Percentiles rank a stretch among this genome's conserved stretches.
Evolutionary conservation across 2,888 invertebrate genomes (phyloP).

Genomic region (Unio pictorum): DNA sequence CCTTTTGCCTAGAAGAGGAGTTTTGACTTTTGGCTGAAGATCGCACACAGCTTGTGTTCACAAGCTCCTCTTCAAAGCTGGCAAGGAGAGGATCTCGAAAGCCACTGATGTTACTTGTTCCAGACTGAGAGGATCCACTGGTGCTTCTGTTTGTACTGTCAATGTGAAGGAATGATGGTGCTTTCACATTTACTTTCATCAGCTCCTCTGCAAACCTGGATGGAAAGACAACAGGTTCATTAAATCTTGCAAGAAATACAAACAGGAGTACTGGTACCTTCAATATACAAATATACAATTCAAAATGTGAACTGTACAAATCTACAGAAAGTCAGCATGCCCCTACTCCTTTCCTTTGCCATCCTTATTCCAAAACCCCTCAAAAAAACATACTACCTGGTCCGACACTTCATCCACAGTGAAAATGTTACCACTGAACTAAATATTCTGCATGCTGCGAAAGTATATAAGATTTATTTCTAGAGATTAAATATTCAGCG

Average conservation of each 20-base stretch:
- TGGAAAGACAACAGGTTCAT: constrained; percentile 12
- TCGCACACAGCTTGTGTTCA: constrained; percentile 36
- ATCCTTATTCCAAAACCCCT: too few relatives aligned
- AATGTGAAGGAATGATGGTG: constrained; percentile 49
- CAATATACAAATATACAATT: neutral
- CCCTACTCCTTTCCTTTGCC: too few relatives aligned
- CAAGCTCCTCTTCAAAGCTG: constrained; percentile 58
- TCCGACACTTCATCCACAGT: too few relatives aligned
- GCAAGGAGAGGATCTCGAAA: constrained; percentile 55
- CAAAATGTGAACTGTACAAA: too few relatives aligned
- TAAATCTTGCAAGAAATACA: constrained; percentile 8
- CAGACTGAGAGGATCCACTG: constrained; percentile 50
- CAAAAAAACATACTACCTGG: too few relatives aligned
- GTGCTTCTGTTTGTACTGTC: constrained; percentile 43
- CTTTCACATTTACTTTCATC: constrained; percentile 57
- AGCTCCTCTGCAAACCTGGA: constrained; percentile 64
- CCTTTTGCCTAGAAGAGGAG: constrained; percentile 24
- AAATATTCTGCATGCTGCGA: too few relatives aligned
- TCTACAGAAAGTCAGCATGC: too few relatives aligned
- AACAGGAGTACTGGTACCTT: neutral
- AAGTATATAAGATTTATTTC: too few relatives aligned
- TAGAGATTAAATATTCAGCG: too few relatives aligned
- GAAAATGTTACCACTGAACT: too few relatives aligned
- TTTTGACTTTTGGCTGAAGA: constrained; percentile 26
- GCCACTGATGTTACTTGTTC: constrained; percentile 57